Conservation (phyloP, 2,113 vertebrate species). For the Rhabdornis inornatus region DNA sequence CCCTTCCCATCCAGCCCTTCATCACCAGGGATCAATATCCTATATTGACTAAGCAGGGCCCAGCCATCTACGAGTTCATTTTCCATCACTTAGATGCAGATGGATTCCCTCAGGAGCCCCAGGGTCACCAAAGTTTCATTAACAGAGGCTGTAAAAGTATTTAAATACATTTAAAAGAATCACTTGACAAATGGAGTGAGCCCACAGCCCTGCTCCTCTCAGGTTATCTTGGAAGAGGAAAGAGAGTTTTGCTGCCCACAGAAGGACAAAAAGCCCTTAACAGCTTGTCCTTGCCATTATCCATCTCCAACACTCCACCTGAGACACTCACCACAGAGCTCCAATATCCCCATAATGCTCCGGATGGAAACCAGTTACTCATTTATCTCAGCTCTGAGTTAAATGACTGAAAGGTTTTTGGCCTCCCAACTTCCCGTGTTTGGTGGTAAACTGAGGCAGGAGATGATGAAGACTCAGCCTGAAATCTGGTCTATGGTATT, state of each 20-base stretch:
- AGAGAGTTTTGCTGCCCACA: background rate
- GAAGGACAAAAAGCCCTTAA: conserved; percentile 21
- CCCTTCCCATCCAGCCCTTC: conserved; percentile 37
- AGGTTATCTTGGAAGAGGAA: background rate
- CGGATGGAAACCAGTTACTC: background rate
- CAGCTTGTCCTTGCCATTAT: background rate
- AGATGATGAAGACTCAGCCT: background rate
- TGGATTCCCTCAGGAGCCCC: conserved; percentile 32
- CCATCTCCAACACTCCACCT: background rate
- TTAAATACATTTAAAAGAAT: conserved; percentile 28
- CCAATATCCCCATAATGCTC: background rate
- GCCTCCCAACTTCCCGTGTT: background rate
- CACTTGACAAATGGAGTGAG: background rate
- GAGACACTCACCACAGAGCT: background rate
- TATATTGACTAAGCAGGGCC: conserved; percentile 12
- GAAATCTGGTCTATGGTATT: background rate
- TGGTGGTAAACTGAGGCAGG: background rate
- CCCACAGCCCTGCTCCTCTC: background rate
- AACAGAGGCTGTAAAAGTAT: conserved; percentile 29
- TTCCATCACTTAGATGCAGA: conserved; percentile 58
- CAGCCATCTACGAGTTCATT: conserved; percentile 64
- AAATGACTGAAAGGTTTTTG: background rate
- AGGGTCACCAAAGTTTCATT: conserved; percentile 51
- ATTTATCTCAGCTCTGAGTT: background rate
- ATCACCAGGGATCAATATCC: conserved; percentile 51